Percentiles rank a stretch among this genome's conserved stretches.
These are phyloP conservation scores for Euproctis similis DNA, from an alignment of 2,888 invertebrate species.

Conservation along the genomic window DNA sequence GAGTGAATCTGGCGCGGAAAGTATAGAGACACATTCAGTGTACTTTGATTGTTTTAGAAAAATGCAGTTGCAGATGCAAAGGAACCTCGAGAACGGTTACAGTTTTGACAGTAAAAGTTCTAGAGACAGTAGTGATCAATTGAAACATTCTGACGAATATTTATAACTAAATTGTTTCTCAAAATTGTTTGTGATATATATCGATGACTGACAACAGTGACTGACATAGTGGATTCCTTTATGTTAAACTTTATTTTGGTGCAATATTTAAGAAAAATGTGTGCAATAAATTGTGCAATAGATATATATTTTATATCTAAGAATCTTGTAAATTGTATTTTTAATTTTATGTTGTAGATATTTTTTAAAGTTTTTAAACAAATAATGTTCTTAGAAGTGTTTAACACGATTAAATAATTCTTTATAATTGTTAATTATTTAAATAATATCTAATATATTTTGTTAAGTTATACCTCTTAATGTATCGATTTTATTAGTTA, in stretches of 20 bases:
- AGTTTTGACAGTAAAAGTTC: conserved; percentile 33
- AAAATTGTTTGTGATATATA: too few relatives aligned
- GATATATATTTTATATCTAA: neutral
- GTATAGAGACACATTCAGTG: conserved; percentile 90
- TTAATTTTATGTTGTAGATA: conserved; percentile 1
- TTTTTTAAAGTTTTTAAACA: neutral
- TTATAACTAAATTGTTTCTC: too few relatives aligned
- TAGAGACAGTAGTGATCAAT: conserved; percentile 32
- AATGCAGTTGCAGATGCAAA: conserved; percentile 18
- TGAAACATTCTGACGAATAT: conserved; percentile 27
- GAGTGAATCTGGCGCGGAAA: conserved; percentile 91
- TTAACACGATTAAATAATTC: conserved; percentile 13
- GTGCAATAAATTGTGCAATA: conserved; percentile 57
- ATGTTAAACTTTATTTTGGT: conserved; percentile 20
- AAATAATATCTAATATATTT: conserved; percentile 8
- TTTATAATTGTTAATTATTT: neutral
- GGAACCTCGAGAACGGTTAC: conserved; percentile 35
- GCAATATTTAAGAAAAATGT: conserved; percentile 29
- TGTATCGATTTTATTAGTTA: conserved; percentile 21
- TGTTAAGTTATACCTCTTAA: conserved; percentile 17
- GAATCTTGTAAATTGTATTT: neutral
- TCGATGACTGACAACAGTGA: too few relatives aligned
- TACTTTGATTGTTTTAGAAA: conserved; percentile 85
- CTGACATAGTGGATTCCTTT: too few relatives aligned
- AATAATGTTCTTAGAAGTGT: conserved; percentile 7